phyloP scores from a whole-genome alignment of 2,888 invertebrate genomes.

The Xestia ashworthii region DNA sequence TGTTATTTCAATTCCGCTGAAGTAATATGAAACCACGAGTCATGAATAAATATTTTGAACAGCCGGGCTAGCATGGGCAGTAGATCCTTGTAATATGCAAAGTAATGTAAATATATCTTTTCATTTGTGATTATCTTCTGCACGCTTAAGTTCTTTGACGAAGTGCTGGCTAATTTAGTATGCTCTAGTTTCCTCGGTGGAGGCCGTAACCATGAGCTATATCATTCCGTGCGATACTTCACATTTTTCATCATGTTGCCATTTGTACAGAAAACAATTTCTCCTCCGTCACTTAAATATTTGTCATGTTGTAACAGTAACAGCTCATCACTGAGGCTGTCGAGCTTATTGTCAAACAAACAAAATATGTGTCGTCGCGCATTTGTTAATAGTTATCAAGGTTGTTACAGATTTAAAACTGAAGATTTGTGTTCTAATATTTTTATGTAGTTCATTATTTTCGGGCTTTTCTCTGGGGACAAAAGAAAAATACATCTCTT shows the following conservation, averaged over 20 bases:
- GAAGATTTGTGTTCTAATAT: conserved; percentile 11
- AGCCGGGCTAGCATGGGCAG: no score
- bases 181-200: conserved; percentile 66
- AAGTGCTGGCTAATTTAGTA: conserved; percentile 66
- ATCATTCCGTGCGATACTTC: conserved; percentile 65
- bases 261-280: conserved; percentile 46
- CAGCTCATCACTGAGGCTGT: conserved; percentile 26
- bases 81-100: conserved; percentile 37
- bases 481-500: conserved; percentile 21
- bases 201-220: conserved; percentile 75
- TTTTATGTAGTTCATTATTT: conserved; percentile 28
- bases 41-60: conserved; percentile 35
- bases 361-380: conserved; percentile 24
- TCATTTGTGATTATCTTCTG: conserved; percentile 58
- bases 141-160: conserved; percentile 68
- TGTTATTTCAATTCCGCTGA: conserved; percentile 14
- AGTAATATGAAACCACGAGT: conserved; percentile 34
- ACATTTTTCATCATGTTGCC: conserved; percentile 55
- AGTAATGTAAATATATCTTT: conserved; percentile 46
- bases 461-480: conserved; percentile 2
- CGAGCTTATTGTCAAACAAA: conserved; percentile 41
- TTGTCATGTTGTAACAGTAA: conserved; percentile 37
- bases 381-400: conserved; percentile 38
- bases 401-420: conserved; percentile 28
- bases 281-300: conserved; percentile 37